Base-by-base conservation (phyloP, 2,797 vertebrate species). In the Pogonophryne albipinna region DNA sequence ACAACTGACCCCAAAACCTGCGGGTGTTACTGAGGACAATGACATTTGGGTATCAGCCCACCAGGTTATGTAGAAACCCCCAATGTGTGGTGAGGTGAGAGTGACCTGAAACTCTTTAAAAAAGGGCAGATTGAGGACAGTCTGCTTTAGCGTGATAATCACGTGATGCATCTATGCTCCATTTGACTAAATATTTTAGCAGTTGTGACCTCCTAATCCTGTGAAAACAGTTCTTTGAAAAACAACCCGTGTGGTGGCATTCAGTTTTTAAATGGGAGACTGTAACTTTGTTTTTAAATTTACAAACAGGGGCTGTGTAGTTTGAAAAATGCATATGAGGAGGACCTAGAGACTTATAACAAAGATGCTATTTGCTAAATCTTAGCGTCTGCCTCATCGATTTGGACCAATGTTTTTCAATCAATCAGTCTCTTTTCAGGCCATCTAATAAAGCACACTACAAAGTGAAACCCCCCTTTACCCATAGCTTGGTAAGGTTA, bases 1-100 rank as follows among this genome's bases (percentile, higher is more conserved):
- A 3, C 5, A 34, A 1, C 14, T 2, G 3, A 50, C 2, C 0
- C 4, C n/a, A 23, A 9, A 13, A 10, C 58, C 0, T 42, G 12
- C 8, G 0, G 16, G 19, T 13, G 42, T 19, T 51, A 34, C 8
- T 13, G 0, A 3, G 10, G 7, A 8, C 23, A 23, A 23, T 23
- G 23, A 23, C 10, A 42, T 3, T 52, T 41, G 10, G 9, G 8
- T 49, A 6, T 51, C 2, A 15, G n/a, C 49, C 31, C 1, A 57
- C 1, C 4, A 14, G 3, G 47, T 10, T 44, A 41, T 41, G 1
- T 11, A 50, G n/a, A 74, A 75, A 44, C 4, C 3, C 12, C 2
- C 58, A 3, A 3, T 55, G 10, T 47, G 34, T 0, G 9, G 34
- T 15, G 3, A 53, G 5, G 27, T 2, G 10, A 4, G 10, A 4